These are phyloP conservation scores for Drosophila pachea DNA, from an alignment of 1,140 invertebrate genomes.

Conservation along the genomic window DNA sequence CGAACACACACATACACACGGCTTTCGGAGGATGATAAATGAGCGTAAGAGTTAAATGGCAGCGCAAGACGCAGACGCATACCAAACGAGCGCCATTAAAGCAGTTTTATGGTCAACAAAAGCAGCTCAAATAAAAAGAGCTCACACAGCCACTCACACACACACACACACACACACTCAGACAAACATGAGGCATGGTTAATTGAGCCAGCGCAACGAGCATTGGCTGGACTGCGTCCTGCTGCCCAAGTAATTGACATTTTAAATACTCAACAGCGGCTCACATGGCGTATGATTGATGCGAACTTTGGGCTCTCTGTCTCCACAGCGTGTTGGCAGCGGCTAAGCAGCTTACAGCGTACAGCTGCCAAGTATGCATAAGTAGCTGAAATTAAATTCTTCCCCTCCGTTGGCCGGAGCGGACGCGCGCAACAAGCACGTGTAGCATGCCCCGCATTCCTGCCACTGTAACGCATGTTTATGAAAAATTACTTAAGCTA, in stretches of 20 bases:
- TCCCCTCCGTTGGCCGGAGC: constrained; percentile 5
- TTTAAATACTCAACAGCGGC: constrained; percentile 53
- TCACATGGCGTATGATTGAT: constrained; percentile 28
- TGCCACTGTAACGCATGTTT: constrained; percentile 43
- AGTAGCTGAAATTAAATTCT: constrained; percentile 70
- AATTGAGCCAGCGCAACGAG: constrained; percentile 41
- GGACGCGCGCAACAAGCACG: constrained; percentile 48
- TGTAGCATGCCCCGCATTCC: constrained; percentile 1
- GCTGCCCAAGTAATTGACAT: constrained; percentile 51
- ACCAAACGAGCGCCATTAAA: constrained; percentile 69
- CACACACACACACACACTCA: no score
- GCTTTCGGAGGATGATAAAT: constrained; percentile 73
- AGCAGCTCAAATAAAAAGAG: constrained; percentile 23
- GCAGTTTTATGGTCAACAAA: constrained; percentile 66
- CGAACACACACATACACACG: constrained; percentile 36
- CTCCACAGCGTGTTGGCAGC: background rate
- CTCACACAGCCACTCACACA: constrained; percentile 24
- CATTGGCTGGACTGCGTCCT: constrained; percentile 2
- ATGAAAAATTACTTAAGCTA: constrained; percentile 74
- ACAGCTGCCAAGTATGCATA: constrained; percentile 55
- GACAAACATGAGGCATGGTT: constrained; percentile 21
- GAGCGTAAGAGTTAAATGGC: constrained; percentile 71
- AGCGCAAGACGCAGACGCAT: constrained; percentile 43
- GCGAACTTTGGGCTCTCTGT: background rate
- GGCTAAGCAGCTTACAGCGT: constrained; percentile 56